Evolutionary conservation across 2,797 vertebrate species (phyloP), one percentile per base, ranked within the genome.

Genomic region (Zalophus californianus): DNA sequence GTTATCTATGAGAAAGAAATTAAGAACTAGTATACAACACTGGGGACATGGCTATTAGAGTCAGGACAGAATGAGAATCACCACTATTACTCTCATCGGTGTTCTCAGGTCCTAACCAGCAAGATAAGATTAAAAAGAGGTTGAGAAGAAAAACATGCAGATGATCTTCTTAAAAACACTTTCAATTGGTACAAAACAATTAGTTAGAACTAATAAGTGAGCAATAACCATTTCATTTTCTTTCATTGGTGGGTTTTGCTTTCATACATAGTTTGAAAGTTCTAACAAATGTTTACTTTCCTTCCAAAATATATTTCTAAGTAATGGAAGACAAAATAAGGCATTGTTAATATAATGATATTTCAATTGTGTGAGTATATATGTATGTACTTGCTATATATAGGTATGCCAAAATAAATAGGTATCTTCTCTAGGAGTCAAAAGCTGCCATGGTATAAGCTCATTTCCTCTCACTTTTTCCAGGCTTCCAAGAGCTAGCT

Each of bases 231-330:
- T 38, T 38, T 38, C 38, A 38, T 38, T 90, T 54, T 64, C 38
- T 91, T 92, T 84, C 41, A 56, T 73, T 52, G 73, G 21, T 83
- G 27, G 21, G 14, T 75, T 90, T 95, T 91, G 58, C 48, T 95
- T 96, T 56, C 38, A 38, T 84, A 29, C 10, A 29, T 54, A 60
- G 8, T 79, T 80, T 89, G 15, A 79, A 94, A 96, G 32, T 56
- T 86, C 3, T 89, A 91, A 35, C 27, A 86, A 35, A 23, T 89
- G 10, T 75, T 84, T 70, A 58, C 20, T 95, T 90, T 54, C n/a
- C 20, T 83, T 56, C 60, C 44, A 92, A 85, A 73, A 78, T 72
- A 66, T 27, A 93, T 86, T 91, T 86, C 72, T 75, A 91, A 80
- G 11, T 25, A n/a, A 23, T 78, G 12, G 4, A 58, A 92, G 38